These are phyloP conservation scores for Seira sanloemensis DNA, from an alignment of 2,888 invertebrate genomes.

Conservation along the genomic window DNA sequence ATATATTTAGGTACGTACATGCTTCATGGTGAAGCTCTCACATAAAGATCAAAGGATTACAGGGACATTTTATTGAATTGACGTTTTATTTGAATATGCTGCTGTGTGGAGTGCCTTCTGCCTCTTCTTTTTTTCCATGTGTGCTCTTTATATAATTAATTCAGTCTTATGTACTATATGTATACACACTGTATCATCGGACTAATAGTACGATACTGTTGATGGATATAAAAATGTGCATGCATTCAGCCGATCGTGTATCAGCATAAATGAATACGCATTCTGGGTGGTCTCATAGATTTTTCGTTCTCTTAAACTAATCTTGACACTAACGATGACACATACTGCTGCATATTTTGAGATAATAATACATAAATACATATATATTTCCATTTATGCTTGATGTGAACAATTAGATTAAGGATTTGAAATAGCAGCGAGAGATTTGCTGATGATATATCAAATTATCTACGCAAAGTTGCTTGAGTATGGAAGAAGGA, in stretches of 20 bases:
- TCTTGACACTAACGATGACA: slow-evolving; percentile 9
- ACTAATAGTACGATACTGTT: too few species aligned
- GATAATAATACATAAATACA: not conserved
- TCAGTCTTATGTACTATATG: too few species aligned
- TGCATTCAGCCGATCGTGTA: slow-evolving; percentile 36
- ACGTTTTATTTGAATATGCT: not conserved
- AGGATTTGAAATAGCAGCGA: too few species aligned
- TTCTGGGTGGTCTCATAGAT: not conserved
- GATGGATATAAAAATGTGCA: not conserved
- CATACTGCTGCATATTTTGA: not conserved
- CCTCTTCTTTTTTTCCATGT: not conserved
- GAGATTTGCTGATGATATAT: not conserved
- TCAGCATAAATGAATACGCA: slow-evolving; percentile 18
- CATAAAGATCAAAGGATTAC: slow-evolving; percentile 12
- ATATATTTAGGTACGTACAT: too few species aligned
- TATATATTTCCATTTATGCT: too few species aligned
- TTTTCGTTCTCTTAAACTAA: too few species aligned
- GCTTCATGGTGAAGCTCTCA: not conserved
- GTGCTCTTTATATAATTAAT: too few species aligned
- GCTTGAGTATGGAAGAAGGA: too few species aligned
- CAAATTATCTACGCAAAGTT: not conserved
- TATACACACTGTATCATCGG: too few species aligned
- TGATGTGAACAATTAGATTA: too few species aligned
- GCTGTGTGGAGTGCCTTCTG: not conserved
- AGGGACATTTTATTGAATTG: not conserved